A percentile compares a stretch with the other conserved stretches of the same genome.
Evolutionary conservation across 1,140 invertebrate species (phyloP).

Genomic region (Zaprionus kolodkinae): DNA sequence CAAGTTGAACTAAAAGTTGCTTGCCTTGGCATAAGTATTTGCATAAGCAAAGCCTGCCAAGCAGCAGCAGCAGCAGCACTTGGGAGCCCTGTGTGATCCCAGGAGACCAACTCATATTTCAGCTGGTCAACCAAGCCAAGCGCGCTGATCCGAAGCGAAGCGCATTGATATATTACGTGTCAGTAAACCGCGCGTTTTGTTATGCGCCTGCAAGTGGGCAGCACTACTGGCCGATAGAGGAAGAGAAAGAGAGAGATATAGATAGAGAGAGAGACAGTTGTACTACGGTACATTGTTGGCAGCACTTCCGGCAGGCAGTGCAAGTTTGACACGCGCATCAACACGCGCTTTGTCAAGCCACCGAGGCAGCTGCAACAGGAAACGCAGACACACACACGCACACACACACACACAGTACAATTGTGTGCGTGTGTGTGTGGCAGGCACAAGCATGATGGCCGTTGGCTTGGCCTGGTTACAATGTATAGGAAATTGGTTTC

Average conservation of each 20-base stretch:
- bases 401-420: slow-evolving; percentile 28
- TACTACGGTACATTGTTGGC: slow-evolving; percentile 44
- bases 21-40: slow-evolving; percentile 27
- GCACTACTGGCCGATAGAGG: neutral
- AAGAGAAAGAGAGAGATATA: neutral
- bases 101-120: slow-evolving; percentile 65
- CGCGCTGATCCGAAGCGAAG: slow-evolving; percentile 28
- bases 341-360: slow-evolving; percentile 77
- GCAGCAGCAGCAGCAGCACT: neutral
- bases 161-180: slow-evolving; percentile 81
- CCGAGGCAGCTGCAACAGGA: slow-evolving; percentile 64
- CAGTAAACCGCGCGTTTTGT: slow-evolving; percentile 45
- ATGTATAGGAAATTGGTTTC: slow-evolving; percentile 80
- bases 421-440: slow-evolving; percentile 7
- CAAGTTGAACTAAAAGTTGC: slow-evolving; percentile 55
- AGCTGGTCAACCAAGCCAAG: slow-evolving; percentile 34
- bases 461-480: slow-evolving; percentile 49
- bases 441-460: slow-evolving; percentile 3
- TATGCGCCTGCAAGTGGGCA: slow-evolving; percentile 11
- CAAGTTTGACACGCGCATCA: slow-evolving; percentile 82
- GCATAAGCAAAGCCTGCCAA: slow-evolving; percentile 29
- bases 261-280: slow-evolving; percentile 3
- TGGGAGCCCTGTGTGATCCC: neutral
- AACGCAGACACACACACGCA: slow-evolving; percentile 48
- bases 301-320: slow-evolving; percentile 74